Conservation (phyloP, 2,888 invertebrate species). For the Notodonta dromedarius region DNA sequence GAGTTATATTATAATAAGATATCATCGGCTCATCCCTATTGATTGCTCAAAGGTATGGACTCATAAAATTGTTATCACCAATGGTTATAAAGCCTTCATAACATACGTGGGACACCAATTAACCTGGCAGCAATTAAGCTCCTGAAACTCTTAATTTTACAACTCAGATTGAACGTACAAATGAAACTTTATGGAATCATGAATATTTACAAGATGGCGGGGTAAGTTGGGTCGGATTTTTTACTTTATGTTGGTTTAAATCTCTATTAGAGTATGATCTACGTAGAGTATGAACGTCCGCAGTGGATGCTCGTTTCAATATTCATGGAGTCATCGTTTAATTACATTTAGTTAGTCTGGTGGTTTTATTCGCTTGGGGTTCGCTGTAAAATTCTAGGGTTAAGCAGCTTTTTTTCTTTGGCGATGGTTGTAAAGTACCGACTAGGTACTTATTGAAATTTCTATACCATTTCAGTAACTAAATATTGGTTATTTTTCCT, state of each 20-base stretch:
- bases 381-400: too few species aligned
- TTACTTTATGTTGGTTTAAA: slow-evolving; percentile 20
- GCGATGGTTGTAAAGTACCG: too few species aligned
- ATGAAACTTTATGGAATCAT: slow-evolving; percentile 34
- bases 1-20: not conserved
- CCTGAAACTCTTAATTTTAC: slow-evolving; percentile 45
- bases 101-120: slow-evolving; percentile 54
- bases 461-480: too few species aligned
- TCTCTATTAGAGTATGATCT: slow-evolving; percentile 26
- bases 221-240: slow-evolving; percentile 26
- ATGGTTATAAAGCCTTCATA: slow-evolving; percentile 50
- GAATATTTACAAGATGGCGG: slow-evolving; percentile 35
- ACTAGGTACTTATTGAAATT: too few species aligned
- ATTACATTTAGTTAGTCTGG: too few species aligned
- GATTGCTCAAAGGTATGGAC: slow-evolving; percentile 44
- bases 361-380: too few species aligned
- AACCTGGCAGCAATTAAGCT: slow-evolving; percentile 49
- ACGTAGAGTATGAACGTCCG: not conserved
- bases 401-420: too few species aligned
- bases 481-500: too few species aligned
- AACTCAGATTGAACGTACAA: slow-evolving; percentile 33
- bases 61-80: slow-evolving; percentile 56
- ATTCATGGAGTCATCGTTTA: slow-evolving; percentile 26
- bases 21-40: slow-evolving; percentile 12
- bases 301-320: slow-evolving; percentile 9